Conservation (phyloP, 2,113 vertebrate species). For the Ptilonorhynchus violaceus region DNA sequence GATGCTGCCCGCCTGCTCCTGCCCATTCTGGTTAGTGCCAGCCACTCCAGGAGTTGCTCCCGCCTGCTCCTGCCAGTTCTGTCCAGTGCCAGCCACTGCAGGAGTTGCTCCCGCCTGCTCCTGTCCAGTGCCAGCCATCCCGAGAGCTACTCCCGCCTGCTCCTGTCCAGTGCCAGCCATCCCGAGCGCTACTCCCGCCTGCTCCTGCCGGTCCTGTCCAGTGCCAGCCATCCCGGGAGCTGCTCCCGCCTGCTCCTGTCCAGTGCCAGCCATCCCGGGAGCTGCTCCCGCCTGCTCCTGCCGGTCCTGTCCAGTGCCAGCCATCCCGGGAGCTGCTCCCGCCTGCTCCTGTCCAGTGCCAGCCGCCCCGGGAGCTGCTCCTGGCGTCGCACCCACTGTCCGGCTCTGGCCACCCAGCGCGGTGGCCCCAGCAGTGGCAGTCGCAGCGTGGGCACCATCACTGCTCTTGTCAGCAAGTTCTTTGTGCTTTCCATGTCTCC, state of each 20-base stretch:
- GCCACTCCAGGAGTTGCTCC: rapidly evolving
- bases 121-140: rapidly evolving
- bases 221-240: rapidly evolving
- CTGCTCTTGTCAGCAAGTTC: background rate
- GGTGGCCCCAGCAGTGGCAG: background rate
- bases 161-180: rapidly evolving
- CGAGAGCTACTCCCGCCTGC: background rate
- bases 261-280: rapidly evolving
- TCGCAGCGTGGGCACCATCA: background rate
- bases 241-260: background rate
- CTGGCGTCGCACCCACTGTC: rapidly evolving
- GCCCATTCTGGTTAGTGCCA: rapidly evolving
- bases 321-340: rapidly evolving
- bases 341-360: background rate
- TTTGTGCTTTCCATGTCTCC: background rate
- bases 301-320: background rate
- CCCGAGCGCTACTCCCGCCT: background rate
- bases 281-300: background rate
- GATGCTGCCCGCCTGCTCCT: background rate
- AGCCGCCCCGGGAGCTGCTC: background rate
- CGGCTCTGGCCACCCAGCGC: rapidly evolving
- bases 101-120: rapidly evolving
- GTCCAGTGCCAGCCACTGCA: rapidly evolving
- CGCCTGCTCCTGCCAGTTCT: rapidly evolving
- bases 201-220: rapidly evolving